Evolutionary conservation across 2,888 invertebrate species (phyloP).

Genomic region (Drosophila koepferae): DNA sequence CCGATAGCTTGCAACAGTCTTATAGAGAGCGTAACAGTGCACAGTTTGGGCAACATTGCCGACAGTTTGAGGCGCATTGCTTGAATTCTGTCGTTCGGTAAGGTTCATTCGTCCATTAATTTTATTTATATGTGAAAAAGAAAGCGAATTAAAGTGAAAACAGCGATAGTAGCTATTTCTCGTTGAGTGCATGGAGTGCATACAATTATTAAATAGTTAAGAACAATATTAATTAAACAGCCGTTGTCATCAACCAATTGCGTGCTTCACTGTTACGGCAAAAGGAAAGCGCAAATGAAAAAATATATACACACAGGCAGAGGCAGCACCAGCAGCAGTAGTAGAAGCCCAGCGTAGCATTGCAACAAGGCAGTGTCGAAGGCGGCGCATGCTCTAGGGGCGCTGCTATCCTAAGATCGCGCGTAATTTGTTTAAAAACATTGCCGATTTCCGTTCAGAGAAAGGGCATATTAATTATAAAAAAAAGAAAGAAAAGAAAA

Average conservation of each 20-base stretch:
- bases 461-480: slow-evolving; percentile 60
- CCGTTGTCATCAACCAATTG: slow-evolving; percentile 55
- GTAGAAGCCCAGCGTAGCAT: slow-evolving; percentile 10
- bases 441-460: slow-evolving; percentile 13
- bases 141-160: slow-evolving; percentile 29
- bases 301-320: slow-evolving; percentile 78
- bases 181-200: neutral
- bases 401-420: slow-evolving; percentile 18
- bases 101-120: slow-evolving; percentile 48
- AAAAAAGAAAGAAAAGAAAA: slow-evolving; percentile 35
- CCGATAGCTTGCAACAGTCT: slow-evolving; percentile 15
- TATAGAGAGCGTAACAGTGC: slow-evolving; percentile 18
- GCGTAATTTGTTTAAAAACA: slow-evolving; percentile 24
- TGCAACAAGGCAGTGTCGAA: slow-evolving; percentile 40
- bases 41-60: slow-evolving; percentile 27
- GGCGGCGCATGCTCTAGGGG: slow-evolving; percentile 50
- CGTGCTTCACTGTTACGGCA: slow-evolving; percentile 62
- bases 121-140: slow-evolving; percentile 46
- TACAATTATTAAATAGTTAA: slow-evolving; percentile 18
- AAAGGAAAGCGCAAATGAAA: slow-evolving; percentile 73
- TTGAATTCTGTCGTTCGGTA: slow-evolving; percentile 59
- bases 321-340: slow-evolving; percentile 31
- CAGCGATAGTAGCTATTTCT: neutral
- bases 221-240: slow-evolving; percentile 8
- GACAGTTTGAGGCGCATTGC: slow-evolving; percentile 50